Base-by-base conservation (phyloP, 2,797 vertebrate genomes). In the Enteromius mattozi region DNA sequence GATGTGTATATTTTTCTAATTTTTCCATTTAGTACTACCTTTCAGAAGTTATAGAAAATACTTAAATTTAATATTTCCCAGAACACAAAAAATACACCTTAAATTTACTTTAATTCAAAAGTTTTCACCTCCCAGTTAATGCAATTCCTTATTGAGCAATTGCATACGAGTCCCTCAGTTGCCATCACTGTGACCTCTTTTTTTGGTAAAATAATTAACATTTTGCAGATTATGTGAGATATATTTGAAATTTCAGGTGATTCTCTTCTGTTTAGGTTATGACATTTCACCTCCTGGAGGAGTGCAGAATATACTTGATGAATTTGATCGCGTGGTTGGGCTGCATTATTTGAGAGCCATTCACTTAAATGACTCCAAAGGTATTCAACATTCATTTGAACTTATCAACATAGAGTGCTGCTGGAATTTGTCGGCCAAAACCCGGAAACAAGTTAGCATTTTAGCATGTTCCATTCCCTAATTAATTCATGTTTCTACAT, bases 301-400 rank as follows among this genome's bases (percentile, higher is more conserved):
- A 47, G 92, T 95, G 74, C 91, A 93, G 80, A 89, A 87, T 66
- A 90, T 95, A 90, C 92, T 96, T 35, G 92, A 95, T 77, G 90
- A 94, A 89, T 96, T 96, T 91, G 93, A 95, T 85, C 87, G 85
- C 40, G 89, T 93, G 86, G 95, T 96, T 47, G 95, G 95, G 14
- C 88, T 96, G 77, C 56, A 78, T n/a, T 95, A 94, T 83, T 93
- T 96, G 35, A 94, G 81, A 90, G 95, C 94, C 6, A 19, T 96
- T 61, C 95, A 96, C 80, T 94, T 96, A 51, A 96, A 96, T 86
- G 96, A 96, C 88, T 96, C 96, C 81, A 95, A 96, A 95, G 95
- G 95, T 95, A 56, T n/a, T 51, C 6, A 42, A 2, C 8, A 14
- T 65, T 33, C 0, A n/a, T 78, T 47, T 78, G n/a, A 33, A 16